Conservation (phyloP, 1,140 invertebrate species). For the Thaumetopoea pityocampa region DNA sequence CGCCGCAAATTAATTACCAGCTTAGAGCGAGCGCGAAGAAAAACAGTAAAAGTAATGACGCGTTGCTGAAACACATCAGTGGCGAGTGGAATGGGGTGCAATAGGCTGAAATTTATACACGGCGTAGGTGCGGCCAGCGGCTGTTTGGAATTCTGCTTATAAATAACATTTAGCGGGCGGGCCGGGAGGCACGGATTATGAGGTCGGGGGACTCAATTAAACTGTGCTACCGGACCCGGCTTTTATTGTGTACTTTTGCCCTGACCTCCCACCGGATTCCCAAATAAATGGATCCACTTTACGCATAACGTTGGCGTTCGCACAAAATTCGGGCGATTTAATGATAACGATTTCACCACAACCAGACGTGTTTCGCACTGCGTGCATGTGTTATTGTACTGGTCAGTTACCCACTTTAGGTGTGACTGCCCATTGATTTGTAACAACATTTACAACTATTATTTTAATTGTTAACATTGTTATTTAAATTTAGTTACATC, state of each 20-base stretch:
- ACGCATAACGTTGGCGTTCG: constrained; percentile 33
- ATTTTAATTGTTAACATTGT: no score
- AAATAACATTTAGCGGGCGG: constrained; percentile 65
- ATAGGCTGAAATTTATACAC: constrained; percentile 41
- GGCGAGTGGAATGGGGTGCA: constrained; percentile 26
- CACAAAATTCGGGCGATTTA: constrained; percentile 34
- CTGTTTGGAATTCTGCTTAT: constrained; percentile 49
- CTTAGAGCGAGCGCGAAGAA: constrained; percentile 30
- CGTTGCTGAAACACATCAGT: constrained; percentile 23
- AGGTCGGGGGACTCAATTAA: constrained; percentile 72
- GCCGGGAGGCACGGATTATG: constrained; percentile 55
- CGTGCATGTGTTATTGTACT: constrained; percentile 7
- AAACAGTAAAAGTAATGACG: constrained; percentile 44
- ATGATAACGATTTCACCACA: constrained; percentile 34
- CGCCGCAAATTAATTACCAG: constrained; percentile 53
- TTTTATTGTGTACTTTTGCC: constrained; percentile 62
- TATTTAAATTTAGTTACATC: no score
- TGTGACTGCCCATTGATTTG: no score
- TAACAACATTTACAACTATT: no score
- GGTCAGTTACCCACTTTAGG: no score
- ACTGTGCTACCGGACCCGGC: constrained; percentile 58
- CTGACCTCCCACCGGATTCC: constrained; percentile 57
- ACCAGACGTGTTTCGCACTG: constrained; percentile 4
- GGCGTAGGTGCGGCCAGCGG: constrained; percentile 33
- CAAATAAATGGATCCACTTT: constrained; percentile 60